Evolutionary conservation across 53 echinoderm and acorn worm genomes (phyloP), one percentile per base, ranked within the genome.

Genomic region (Mesocentrotus franciscanus): DNA sequence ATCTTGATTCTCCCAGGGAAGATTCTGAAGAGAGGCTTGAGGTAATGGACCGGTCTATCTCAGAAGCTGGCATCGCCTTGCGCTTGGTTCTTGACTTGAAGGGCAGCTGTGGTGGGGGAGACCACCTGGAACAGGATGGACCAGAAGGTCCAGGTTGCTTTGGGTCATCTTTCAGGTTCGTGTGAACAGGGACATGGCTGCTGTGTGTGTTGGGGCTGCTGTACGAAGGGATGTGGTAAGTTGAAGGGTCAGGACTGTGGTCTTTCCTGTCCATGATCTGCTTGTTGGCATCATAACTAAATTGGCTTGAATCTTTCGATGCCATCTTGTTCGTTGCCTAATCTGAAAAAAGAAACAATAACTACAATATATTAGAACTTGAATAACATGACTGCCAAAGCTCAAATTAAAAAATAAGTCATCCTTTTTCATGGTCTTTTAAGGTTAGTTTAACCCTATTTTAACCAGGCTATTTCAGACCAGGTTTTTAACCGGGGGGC

Each of bases 1-100:
- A 94, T 68, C 94, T 94, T 29, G 94, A 94, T 24, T 94, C 94
- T 10, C 94, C 94, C 9, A 94, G 42, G 3, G 94, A 94, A 0
- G 94, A 94, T 1, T 84, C 85, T 56, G 56, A 93, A 26, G 75
- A 93, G 58, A 78, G 78, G n/a, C 93, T 93, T 33, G 93, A 30
- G 29, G 78, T 70, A 33, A 71, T 30, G 42, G 92, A 70, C 22
- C 92, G 92, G 71, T 92, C 92, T 66, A 24, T 64, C 39, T 92
- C 92, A 29, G 92, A 56, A 60, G 78, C 30, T 35, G 35, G 10
- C 35, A n/a, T 61, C 15, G 32, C 71, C 18, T 33, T 20, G 10
- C 56, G 75, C 13, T 14, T 74, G 29, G 16, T 59, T 55, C 93
- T 56, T 42, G 93, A 36, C n/a, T 20, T 92, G 70, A 34, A 92